A percentile compares a stretch with the other conserved stretches of the same genome.
phyloP scores from a whole-genome alignment of 1,140 invertebrate species.

The Eriosoma lanigerum region DNA sequence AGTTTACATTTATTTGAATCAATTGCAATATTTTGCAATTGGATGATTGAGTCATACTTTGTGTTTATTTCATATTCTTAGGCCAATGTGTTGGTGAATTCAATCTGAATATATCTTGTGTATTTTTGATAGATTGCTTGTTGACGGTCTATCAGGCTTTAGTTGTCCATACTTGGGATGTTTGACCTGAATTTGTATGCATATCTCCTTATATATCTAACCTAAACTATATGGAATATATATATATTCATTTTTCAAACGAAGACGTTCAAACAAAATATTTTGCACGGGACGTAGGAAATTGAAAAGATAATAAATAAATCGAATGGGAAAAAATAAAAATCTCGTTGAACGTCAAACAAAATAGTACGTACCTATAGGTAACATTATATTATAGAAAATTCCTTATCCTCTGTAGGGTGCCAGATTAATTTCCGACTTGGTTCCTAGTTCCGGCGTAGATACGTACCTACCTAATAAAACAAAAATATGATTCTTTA shows the following conservation, averaged over 20 bases:
- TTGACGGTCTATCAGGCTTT: constrained; percentile 11
- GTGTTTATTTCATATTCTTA: too few relatives aligned
- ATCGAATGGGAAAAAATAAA: not conserved
- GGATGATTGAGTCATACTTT: too few relatives aligned
- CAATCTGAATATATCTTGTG: constrained; percentile 16
- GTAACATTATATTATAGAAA: constrained; percentile 17
- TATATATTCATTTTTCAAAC: not conserved
- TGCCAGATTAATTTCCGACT: constrained; percentile 34
- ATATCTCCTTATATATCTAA: not conserved
- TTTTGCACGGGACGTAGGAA: constrained; percentile 17
- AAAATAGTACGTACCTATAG: not conserved
- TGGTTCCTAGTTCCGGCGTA: constrained; percentile 29
- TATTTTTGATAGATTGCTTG: constrained; percentile 30
- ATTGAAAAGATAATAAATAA: constrained; percentile 45
- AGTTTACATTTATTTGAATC: too few relatives aligned
- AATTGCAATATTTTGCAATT: too few relatives aligned
- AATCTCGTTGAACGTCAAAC: not conserved
- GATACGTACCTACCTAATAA: constrained; percentile 19
- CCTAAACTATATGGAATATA: too few relatives aligned
- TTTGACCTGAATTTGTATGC: constrained; percentile 16
- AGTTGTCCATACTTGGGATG: not conserved
- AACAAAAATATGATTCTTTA: constrained; percentile 22
- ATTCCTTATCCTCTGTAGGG: not conserved
- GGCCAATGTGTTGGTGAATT: not conserved
- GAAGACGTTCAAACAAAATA: constrained; percentile 2